Evolutionary conservation across 92 coral and sea anemone species (phyloP), one percentile per base, ranked within the genome.

Genomic region (Phymanthus crucifer): DNA sequence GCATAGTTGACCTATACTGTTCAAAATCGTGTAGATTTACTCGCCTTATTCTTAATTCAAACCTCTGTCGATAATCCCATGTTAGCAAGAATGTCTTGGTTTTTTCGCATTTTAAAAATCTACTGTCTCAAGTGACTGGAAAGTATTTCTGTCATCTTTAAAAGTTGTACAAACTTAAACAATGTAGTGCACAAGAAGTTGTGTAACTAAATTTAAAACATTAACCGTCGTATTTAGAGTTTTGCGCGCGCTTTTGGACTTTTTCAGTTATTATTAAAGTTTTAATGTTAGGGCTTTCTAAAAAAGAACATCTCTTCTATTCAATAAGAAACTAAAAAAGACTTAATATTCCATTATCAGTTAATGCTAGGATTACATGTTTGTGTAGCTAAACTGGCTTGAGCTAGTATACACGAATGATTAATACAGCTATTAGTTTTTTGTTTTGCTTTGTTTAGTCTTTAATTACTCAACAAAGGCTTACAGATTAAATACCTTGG

Each of bases 401-500:
- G 34, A 27, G 33, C 68, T 3, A 18, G 8, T 61, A 26, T 11
- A 54, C 24, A 54, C 27, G 64, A 54, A 54, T 54, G 21, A 0
- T 54, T 54, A 21, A 54, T 21, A 54, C 32, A 12, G 3, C 68
- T 61, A 61, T 61, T 61, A 61, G 17, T 12, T 14, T 61, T 61
- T 3, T 61, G 64, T 61, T 9, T 61, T 27, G 34, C 29, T 4
- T 27, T 24, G 33, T 29, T 24, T 29, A 61, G 13, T 61, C 68
- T 18, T 10, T 61, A 61, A 61, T 61, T 61, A 61, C 16, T 8
- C 35, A 6, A 2, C 16, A 61, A 61, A 61, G 68, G 29, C 26
- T 61, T 61, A 61, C 68, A 61, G 68, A 61, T 61, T 61, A 61
- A 29, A 16, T 61, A 61, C 68, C 68, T 23, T 7, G 68, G 68